These are phyloP conservation scores for Tychaedon coryphoeus DNA, from an alignment of 2,113 vertebrate genomes.

Conservation along the genomic window DNA sequence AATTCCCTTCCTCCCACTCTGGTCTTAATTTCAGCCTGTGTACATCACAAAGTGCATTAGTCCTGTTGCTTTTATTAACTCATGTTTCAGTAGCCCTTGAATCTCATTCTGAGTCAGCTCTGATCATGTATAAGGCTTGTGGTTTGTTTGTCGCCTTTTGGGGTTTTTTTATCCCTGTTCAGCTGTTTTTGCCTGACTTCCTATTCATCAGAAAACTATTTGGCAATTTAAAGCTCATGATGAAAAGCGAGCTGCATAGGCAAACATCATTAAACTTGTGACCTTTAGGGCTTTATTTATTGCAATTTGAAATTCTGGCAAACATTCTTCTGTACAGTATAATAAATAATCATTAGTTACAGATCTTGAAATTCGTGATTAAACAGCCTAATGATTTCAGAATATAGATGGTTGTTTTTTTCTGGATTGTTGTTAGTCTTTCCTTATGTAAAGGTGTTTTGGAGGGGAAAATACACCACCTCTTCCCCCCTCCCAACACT, in stretches of 20 bases:
- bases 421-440: not conserved
- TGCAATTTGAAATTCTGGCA: not conserved
- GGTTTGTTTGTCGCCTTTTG: not conserved
- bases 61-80: constrained; percentile 27
- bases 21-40: not conserved
- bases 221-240: not conserved
- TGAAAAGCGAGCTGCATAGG: not conserved
- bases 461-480: not conserved
- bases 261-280: not conserved
- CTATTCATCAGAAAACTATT: not conserved
- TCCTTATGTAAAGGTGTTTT: not conserved
- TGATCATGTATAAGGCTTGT: not conserved
- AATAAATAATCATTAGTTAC: not conserved
- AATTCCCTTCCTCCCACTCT: not conserved
- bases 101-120: not conserved
- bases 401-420: not conserved
- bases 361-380: not conserved
- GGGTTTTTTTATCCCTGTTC: not conserved
- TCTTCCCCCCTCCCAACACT: rapidly evolving
- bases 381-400: not conserved
- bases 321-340: not conserved
- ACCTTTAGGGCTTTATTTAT: not conserved
- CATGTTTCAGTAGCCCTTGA: not conserved
- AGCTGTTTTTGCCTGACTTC: not conserved
- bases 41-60: constrained; percentile 10